These are phyloP conservation scores for Heterocephalus glaber DNA, from an alignment of 2,113 vertebrate genomes.

Conservation along the genomic window DNA sequence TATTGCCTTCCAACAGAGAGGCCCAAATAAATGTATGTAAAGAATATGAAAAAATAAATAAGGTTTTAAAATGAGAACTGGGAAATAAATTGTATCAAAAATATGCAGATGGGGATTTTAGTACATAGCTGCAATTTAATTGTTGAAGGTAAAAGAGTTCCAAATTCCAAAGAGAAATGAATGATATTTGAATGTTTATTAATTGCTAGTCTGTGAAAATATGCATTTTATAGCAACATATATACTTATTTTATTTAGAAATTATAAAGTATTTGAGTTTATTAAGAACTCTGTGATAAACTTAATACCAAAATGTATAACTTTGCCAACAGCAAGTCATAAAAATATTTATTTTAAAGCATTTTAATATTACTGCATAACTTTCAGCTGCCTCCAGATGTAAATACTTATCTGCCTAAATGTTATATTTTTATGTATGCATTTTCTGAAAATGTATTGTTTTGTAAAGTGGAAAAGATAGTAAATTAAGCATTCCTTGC, in stretches of 20 bases:
- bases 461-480: slow-evolving; percentile 79
- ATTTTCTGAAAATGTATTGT: slow-evolving; percentile 80
- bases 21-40: slow-evolving; percentile 45
- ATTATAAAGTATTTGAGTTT: slow-evolving; percentile 73
- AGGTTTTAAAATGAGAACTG: slow-evolving; percentile 65
- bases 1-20: background rate
- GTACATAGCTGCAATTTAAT: slow-evolving; percentile 61
- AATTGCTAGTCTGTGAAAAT: slow-evolving; percentile 60
- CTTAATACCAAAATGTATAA: slow-evolving; percentile 76
- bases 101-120: slow-evolving; percentile 72
- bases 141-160: slow-evolving; percentile 69
- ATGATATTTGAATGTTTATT: slow-evolving; percentile 66
- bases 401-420: slow-evolving; percentile 82
- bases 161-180: slow-evolving; percentile 67
- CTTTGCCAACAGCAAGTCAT: slow-evolving; percentile 69
- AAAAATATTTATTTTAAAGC: slow-evolving; percentile 83
- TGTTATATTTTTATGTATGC: slow-evolving; percentile 86
- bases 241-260: slow-evolving; percentile 75
- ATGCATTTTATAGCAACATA: slow-evolving; percentile 67
- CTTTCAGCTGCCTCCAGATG: slow-evolving; percentile 80
- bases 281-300: slow-evolving; percentile 67
- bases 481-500: slow-evolving; percentile 81
- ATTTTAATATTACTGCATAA: slow-evolving; percentile 76
- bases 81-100: slow-evolving; percentile 81
- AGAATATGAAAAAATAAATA: slow-evolving; percentile 66